A percentile compares a stretch with the other conserved stretches of the same genome.
Evolutionary conservation across 1,140 invertebrate species (phyloP).

Genomic region (Berghia stephanieae): DNA sequence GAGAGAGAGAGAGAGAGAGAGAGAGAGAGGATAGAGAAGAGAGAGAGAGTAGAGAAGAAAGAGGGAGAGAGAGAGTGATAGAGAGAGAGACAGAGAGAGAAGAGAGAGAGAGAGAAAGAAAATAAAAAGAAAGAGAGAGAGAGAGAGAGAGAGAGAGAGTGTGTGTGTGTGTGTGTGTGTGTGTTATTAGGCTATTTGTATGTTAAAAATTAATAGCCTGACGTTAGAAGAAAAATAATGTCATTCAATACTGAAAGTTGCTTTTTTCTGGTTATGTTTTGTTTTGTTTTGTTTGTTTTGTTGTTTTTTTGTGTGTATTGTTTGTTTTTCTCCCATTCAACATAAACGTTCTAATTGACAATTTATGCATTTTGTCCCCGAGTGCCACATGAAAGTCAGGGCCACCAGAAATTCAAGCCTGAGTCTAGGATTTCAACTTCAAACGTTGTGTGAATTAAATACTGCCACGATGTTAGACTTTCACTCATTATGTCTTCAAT

Average conservation of each 20-base stretch:
- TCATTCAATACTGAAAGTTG: not conserved
- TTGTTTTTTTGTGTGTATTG: too few relatives aligned
- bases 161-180: slow-evolving; percentile 17
- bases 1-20: not conserved
- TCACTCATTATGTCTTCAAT: too few relatives aligned
- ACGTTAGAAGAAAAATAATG: not conserved
- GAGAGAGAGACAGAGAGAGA: too few relatives aligned
- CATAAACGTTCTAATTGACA: not conserved
- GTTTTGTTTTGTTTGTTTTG: not conserved
- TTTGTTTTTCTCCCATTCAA: not conserved
- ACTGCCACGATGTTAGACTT: too few relatives aligned
- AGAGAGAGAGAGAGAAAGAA: not conserved
- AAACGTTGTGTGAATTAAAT: too few relatives aligned
- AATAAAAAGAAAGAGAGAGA: too few relatives aligned
- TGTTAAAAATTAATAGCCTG: not conserved
- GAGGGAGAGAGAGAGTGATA: too few relatives aligned
- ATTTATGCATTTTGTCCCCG: not conserved
- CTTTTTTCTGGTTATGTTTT: not conserved
- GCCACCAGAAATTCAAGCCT: too few relatives aligned
- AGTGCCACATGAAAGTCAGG: too few relatives aligned
- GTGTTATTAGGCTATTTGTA: not conserved
- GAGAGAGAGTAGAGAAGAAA: too few relatives aligned
- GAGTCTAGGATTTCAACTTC: too few relatives aligned
- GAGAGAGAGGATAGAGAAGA: not conserved
- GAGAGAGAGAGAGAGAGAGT: not conserved